Evolutionary conservation across 1,140 invertebrate species (phyloP), one percentile per base, ranked within the genome.

Genomic region (Drosophila pseudoananassae): DNA sequence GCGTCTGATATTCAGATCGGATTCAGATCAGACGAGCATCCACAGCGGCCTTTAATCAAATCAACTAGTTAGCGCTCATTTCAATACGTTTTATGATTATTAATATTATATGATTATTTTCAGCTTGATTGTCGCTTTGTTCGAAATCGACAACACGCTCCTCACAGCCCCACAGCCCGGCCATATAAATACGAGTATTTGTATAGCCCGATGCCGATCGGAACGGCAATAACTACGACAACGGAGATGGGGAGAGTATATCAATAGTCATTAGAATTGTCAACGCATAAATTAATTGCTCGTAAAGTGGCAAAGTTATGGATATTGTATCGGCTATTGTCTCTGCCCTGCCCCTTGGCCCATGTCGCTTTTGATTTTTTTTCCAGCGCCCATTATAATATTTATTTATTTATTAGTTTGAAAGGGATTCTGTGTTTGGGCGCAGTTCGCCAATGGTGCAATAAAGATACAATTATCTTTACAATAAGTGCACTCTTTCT

Each of bases 221-320:
- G 49, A 60, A 53, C 36, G 50, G 58, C 58, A 29, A 52, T 52
- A 52, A 60, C 57, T 38, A 36, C 46, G 17, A 38, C 57, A 40
- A 47, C 46, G 8, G 52, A 29, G 54, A 66, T 60, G 43, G 45
- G 45, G 45, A 61, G 66, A 76, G 59, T 87, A 87, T 84, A 87
- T 83, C 87, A 90, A 83, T 56, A 83, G 76, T 85, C 87, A 87
- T 90, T 90, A 90, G 87, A 90, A 90, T 90, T 90, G 87, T 90
- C 87, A 90, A 90, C 87, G 87, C 87, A 90, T 87, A 90, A 90
- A 90, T 90, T 90, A 90, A 90, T 90, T 90, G 87, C 87, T 90
- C 87, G 76, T 90, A 90, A 90, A 90, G 63, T 87, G 52, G 54
- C 72, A 76, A 83, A 88, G 83, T 88, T 88, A 88, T 88, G 83